Evolutionary conservation across 1,140 invertebrate genomes (phyloP), one percentile per base, ranked within the genome.

Genomic region (Aradophagus sp.): DNA sequence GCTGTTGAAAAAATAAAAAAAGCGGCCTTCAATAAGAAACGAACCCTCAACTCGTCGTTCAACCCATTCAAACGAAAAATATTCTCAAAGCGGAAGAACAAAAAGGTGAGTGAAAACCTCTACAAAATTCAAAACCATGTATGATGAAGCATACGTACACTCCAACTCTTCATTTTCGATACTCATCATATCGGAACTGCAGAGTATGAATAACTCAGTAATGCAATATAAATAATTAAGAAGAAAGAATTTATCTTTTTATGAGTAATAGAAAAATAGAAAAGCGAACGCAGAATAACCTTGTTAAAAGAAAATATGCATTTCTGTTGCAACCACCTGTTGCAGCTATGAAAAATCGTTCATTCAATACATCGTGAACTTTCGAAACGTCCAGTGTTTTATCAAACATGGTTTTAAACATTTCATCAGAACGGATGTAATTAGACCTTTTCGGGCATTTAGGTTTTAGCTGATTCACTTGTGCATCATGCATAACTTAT

Each of bases 281-380:
- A 55, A 42, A 47, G 47, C 50, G 42, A 61, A 56, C 61, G 69
- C 61, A 72, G 56, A 61, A 66, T 66, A 62, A 72, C 55, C 53
- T 59, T 62, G 69, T 66, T 68, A 68, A 73, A 73, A 67, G 61
- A 65, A 65, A 52, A 67, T 62, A 66, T 67, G 65, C 59, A 68
- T 45, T 73, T 68, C 47, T 63, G 63, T 68, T 73, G 71, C 71
- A 68, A 73, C 71, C 65, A 73, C 71, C 71, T 68, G 71, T 73
- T 73, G 71, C 23, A 56, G 55, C 58, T 59, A 65, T 68, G 71
- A 68, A 69, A 65, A 74, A 74, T 69, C 65, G 71, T 68, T 73
- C 63, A 73, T 73, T 73, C 70, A 62, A 63, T 63, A 63, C 50
- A 59, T 39, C 16, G 50, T 67, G 45, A 56, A 67, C 52, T 63